A percentile compares a stretch with the other conserved stretches of the same genome.
Conservation (phyloP, 2,113 vertebrate species). For the Erythrocercus mccallii region DNA sequence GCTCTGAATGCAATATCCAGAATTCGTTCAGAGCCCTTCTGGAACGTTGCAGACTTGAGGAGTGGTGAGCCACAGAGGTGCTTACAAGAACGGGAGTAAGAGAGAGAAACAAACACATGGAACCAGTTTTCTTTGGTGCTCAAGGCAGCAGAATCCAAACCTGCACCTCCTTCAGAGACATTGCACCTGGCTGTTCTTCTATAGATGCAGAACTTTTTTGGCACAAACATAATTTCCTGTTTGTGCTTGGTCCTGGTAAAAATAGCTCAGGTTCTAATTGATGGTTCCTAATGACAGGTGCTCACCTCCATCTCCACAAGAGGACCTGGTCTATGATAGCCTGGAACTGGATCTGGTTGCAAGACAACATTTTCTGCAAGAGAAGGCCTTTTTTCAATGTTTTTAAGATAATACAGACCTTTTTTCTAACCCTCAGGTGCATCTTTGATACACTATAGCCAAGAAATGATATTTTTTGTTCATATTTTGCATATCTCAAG, state of each 20-base stretch:
- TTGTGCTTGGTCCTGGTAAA: neutral
- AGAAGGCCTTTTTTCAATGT: neutral
- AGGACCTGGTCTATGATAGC: neutral
- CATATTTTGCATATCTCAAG: neutral
- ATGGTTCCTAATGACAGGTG: neutral
- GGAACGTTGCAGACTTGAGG: neutral
- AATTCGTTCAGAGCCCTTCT: neutral
- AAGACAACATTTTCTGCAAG: neutral
- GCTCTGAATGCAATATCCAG: neutral
- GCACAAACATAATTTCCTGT: neutral
- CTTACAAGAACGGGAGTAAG: neutral
- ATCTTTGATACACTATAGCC: neutral
- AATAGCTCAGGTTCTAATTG: neutral
- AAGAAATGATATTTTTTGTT: neutral
- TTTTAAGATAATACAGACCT: neutral
- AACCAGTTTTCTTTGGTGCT: neutral
- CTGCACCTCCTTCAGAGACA: neutral
- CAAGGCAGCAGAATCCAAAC: neutral
- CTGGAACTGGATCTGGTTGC: neutral
- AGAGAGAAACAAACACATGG: neutral
- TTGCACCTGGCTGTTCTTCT: neutral
- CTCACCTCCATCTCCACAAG: neutral
- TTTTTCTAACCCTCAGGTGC: neutral
- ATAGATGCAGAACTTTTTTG: accelerated
- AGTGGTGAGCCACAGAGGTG: neutral